Percentiles rank a stretch among this genome's conserved stretches.
These are phyloP conservation scores for Anolis apletophallus DNA, from an alignment of 2,797 vertebrate genomes.

Conservation along the genomic window DNA sequence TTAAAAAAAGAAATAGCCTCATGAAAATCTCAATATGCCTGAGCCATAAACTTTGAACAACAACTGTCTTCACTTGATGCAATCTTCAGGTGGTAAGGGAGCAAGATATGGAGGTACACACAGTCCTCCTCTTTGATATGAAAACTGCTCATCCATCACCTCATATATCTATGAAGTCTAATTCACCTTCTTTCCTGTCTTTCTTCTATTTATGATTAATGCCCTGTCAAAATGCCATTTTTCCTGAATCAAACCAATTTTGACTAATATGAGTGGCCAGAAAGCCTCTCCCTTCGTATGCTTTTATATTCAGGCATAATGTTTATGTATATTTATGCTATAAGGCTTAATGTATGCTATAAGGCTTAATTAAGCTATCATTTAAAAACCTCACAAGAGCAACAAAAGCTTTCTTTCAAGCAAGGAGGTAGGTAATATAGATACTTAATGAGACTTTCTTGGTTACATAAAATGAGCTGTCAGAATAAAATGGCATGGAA, in stretches of 20 bases:
- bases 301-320: constrained; percentile 33
- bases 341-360: neutral
- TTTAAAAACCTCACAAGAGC: neutral
- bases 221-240: constrained; percentile 33
- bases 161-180: constrained; percentile 17
- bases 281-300: constrained; percentile 10
- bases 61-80: constrained; percentile 14
- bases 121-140: neutral
- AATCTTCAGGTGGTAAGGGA: constrained; percentile 15
- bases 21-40: constrained; percentile 24
- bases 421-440: neutral
- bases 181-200: constrained; percentile 22
- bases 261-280: constrained; percentile 32
- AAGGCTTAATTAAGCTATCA: neutral
- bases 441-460: constrained; percentile 11
- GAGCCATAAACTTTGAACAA: neutral
- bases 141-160: constrained; percentile 8
- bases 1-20: neutral
- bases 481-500: constrained; percentile 24
- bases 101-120: neutral
- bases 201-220: constrained; percentile 39
- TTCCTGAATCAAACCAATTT: constrained; percentile 18
- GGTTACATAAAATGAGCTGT: constrained; percentile 29
- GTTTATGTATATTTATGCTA: constrained; percentile 15
- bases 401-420: constrained; percentile 39